Percentiles rank a stretch among this genome's conserved stretches.
Evolutionary conservation across 2,888 invertebrate species (phyloP).

Genomic region (Sicus ferrugineus): DNA sequence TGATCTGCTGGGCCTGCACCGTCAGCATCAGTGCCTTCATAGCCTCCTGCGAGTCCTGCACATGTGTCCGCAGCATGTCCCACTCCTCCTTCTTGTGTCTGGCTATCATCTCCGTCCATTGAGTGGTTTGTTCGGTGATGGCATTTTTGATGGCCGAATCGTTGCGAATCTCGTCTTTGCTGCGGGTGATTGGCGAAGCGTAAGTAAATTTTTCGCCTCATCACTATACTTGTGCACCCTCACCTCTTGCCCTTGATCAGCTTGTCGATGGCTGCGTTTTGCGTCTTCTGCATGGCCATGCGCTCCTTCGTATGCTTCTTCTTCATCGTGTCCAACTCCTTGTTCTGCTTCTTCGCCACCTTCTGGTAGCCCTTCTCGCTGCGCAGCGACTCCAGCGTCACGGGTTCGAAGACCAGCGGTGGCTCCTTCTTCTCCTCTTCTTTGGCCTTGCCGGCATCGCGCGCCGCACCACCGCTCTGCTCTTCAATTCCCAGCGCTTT

Average conservation of each 20-base stretch:
- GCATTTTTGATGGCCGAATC: constrained; percentile 82
- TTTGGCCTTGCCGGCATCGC: constrained; percentile 73
- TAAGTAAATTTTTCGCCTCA: background rate
- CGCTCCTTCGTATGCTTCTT: constrained; percentile 95
- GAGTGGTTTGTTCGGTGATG: constrained; percentile 90
- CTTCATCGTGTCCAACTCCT: constrained; percentile 89
- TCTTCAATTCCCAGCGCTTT: constrained; percentile 95
- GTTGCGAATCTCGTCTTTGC: constrained; percentile 81
- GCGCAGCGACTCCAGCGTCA: constrained; percentile 85
- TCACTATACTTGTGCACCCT: constrained; percentile 50
- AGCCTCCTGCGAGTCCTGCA: constrained; percentile 82
- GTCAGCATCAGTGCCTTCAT: constrained; percentile 81
- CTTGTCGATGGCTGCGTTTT: constrained; percentile 91
- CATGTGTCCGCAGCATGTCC: constrained; percentile 79
- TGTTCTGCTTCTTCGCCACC: constrained; percentile 92
- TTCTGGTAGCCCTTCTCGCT: constrained; percentile 93
- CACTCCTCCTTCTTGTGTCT: constrained; percentile 84
- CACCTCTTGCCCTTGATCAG: constrained; percentile 93
- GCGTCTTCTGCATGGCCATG: constrained; percentile 86
- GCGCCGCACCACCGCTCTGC: constrained; percentile 70
- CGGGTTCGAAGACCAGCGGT: constrained; percentile 84
- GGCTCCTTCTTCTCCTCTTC: constrained; percentile 80
- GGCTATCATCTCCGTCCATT: constrained; percentile 92
- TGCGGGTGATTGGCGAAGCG: constrained; percentile 56
- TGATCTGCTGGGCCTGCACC: constrained; percentile 84